Evolutionary conservation across 1,140 invertebrate genomes (phyloP).

Genomic region (Zophobas morio): DNA sequence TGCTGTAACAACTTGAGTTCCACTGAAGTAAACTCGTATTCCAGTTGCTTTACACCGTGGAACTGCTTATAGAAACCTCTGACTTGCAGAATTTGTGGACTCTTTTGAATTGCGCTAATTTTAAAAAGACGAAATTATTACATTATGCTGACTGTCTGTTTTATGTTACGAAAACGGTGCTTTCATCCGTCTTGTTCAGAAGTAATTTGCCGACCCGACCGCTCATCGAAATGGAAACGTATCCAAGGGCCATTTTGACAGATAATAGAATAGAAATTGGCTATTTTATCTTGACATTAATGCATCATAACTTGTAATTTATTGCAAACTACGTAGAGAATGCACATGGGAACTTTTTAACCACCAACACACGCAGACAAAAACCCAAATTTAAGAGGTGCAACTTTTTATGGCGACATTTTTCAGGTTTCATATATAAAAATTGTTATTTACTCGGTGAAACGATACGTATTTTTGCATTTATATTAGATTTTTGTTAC

Average conservation of each 20-base stretch:
- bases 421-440: constrained; percentile 7
- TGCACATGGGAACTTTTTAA: constrained; percentile 39
- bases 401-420: constrained; percentile 34
- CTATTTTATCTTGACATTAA: constrained; percentile 61
- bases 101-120: not conserved
- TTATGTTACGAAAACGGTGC: not conserved
- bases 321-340: constrained; percentile 21
- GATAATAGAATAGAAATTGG: constrained; percentile 66
- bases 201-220: constrained; percentile 58
- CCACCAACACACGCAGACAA: constrained; percentile 22
- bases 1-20: constrained; percentile 23
- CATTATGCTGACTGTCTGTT: not conserved
- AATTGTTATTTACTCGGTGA: constrained; percentile 47
- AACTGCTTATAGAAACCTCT: constrained; percentile 1
- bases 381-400: constrained; percentile 37
- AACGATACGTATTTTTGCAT: constrained; percentile 43
- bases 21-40: constrained; percentile 21
- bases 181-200: constrained; percentile 57
- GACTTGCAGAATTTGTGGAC: constrained; percentile 12
- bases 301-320: constrained; percentile 55
- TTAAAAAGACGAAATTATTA: constrained; percentile 6
- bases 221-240: constrained; percentile 51
- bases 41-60: constrained; percentile 11
- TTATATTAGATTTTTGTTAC: constrained; percentile 43
- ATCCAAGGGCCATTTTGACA: constrained; percentile 63